Conservation (phyloP, 2,797 vertebrate species). For the Enoplosus armatus region DNA sequence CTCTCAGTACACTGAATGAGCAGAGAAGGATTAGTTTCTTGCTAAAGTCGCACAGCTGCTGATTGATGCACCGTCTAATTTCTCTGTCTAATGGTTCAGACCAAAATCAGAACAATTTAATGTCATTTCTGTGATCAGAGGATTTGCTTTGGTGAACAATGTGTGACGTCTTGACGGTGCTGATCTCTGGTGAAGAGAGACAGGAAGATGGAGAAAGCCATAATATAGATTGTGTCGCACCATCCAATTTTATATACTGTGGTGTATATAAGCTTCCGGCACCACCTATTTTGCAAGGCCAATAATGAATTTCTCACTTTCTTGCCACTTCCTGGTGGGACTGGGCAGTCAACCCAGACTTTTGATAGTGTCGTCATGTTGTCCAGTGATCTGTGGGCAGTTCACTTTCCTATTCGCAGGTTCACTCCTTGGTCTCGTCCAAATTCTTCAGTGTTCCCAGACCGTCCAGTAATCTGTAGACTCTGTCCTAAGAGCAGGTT, state of each 20-base stretch:
- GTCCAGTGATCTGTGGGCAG: constrained; percentile 15
- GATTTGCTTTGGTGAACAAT: background rate
- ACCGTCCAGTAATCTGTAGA: constrained; percentile 23
- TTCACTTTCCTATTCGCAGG: background rate
- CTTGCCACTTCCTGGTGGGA: background rate
- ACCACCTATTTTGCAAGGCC: background rate
- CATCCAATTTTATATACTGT: background rate
- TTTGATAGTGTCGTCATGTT: background rate
- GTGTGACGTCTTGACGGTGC: background rate
- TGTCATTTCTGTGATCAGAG: background rate
- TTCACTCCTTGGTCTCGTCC: constrained; percentile 9
- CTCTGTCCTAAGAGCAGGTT: constrained; percentile 37
- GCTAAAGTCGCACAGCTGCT: background rate
- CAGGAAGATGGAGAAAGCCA: background rate
- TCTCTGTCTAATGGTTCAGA: background rate
- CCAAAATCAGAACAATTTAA: background rate
- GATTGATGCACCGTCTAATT: background rate
- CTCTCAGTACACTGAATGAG: background rate
- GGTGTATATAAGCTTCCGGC: background rate
- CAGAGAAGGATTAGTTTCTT: background rate
- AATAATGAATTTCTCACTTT: background rate
- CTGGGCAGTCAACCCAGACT: background rate
- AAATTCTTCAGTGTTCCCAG: constrained; percentile 26
- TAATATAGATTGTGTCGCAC: no score
- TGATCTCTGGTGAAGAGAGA: background rate